These are phyloP conservation scores for Sardina pilchardus DNA, from an alignment of 2,113 vertebrate genomes.

Conservation along the genomic window DNA sequence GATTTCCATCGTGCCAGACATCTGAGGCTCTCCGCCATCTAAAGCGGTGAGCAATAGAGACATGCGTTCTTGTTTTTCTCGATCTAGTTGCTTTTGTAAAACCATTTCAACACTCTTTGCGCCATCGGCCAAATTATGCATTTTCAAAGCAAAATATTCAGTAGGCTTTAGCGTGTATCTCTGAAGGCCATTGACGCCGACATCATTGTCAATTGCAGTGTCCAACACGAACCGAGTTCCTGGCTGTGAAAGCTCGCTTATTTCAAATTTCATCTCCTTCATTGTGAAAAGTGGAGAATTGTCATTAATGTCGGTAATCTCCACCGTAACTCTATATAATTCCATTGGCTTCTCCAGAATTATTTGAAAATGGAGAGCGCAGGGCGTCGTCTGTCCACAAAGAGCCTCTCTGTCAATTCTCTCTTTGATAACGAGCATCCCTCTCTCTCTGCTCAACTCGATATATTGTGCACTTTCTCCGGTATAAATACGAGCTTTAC, in stretches of 20 bases:
- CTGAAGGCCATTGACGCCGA: constrained; percentile 78
- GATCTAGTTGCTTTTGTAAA: constrained; percentile 43
- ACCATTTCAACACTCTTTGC: constrained; percentile 70
- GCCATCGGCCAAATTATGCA: constrained; percentile 71
- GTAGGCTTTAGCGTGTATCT: constrained; percentile 75
- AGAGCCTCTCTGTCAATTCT: constrained; percentile 54
- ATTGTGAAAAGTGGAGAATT: constrained; percentile 76
- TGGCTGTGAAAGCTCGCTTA: constrained; percentile 68
- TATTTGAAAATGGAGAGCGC: constrained; percentile 75
- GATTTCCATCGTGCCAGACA: constrained; percentile 48
- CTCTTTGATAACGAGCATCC: constrained; percentile 48
- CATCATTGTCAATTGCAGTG: constrained; percentile 79
- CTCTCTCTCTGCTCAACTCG: constrained; percentile 50
- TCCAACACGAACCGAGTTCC: constrained; percentile 73
- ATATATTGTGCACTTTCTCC: constrained; percentile 48
- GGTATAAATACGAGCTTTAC: constrained; percentile 49
- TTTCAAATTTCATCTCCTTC: constrained; percentile 72
- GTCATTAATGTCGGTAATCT: constrained; percentile 80
- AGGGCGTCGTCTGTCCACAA: constrained; percentile 63
- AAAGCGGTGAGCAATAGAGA: constrained; percentile 43
- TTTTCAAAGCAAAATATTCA: constrained; percentile 72
- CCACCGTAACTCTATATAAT: constrained; percentile 73
- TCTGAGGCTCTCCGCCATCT: constrained; percentile 49
- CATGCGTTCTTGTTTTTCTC: constrained; percentile 39
- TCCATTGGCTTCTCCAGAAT: constrained; percentile 78